Percentiles rank a stretch among this genome's conserved stretches.
phyloP scores from a whole-genome alignment of 2,888 invertebrate genomes.

The Hoplodrina ambigua region DNA sequence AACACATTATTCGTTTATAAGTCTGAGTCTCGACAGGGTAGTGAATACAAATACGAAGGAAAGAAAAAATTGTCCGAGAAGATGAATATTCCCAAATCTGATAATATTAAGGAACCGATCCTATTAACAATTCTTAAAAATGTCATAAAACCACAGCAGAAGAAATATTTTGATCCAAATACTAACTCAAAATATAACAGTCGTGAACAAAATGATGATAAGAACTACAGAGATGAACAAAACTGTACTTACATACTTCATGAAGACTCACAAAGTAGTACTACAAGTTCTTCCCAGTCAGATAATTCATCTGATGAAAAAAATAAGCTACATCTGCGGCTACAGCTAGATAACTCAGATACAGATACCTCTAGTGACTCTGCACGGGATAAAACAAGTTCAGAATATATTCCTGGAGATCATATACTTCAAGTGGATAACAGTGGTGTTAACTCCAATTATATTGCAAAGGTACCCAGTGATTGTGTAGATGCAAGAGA shows the following conservation, averaged over 20 bases:
- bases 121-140: constrained; percentile 80
- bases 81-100: constrained; percentile 74
- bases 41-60: constrained; percentile 91
- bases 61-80: constrained; percentile 81
- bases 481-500: constrained; percentile 50
- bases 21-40: constrained; percentile 93
- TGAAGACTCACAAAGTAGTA: constrained; percentile 81
- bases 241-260: constrained; percentile 87
- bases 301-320: constrained; percentile 87
- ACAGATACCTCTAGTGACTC: constrained; percentile 88
- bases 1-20: constrained; percentile 95
- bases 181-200: constrained; percentile 67
- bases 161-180: constrained; percentile 67
- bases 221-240: constrained; percentile 78
- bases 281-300: constrained; percentile 83
- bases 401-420: constrained; percentile 85
- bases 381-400: constrained; percentile 81
- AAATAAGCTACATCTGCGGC: constrained; percentile 82
- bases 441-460: constrained; percentile 45
- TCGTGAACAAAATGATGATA: constrained; percentile 64
- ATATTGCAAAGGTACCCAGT: constrained; percentile 41
- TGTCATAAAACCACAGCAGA: constrained; percentile 66
- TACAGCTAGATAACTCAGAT: constrained; percentile 85
- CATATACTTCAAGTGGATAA: constrained; percentile 72
- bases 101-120: constrained; percentile 79